These are phyloP conservation scores for Australoheros scitulus DNA, from an alignment of 2,113 vertebrate genomes.

Conservation along the genomic window DNA sequence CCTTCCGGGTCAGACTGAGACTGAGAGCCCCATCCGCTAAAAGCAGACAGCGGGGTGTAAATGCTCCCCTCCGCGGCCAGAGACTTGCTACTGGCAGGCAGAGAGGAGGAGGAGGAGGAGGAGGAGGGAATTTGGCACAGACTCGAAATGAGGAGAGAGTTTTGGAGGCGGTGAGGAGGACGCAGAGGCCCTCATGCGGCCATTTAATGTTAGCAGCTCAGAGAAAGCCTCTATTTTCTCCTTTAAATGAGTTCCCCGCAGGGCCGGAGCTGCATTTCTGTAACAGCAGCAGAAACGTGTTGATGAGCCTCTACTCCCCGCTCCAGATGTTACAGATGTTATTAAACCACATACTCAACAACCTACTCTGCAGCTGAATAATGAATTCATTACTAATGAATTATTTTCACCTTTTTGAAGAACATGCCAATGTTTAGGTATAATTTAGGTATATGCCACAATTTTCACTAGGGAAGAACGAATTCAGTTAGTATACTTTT, in stretches of 20 bases:
- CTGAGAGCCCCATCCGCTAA: constrained; percentile 61
- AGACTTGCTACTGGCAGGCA: constrained; percentile 48
- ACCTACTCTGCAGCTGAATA: background rate
- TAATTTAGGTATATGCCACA: background rate
- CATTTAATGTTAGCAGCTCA: background rate
- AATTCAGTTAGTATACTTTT: background rate
- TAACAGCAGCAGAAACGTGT: background rate
- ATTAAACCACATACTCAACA: fast-evolving
- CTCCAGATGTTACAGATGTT: background rate
- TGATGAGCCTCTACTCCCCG: background rate
- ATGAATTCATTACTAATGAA: background rate
- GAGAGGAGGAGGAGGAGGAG: constrained; percentile 9
- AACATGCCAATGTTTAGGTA: background rate
- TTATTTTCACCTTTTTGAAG: background rate
- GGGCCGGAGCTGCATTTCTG: background rate
- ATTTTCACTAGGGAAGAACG: fast-evolving
- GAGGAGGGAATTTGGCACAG: constrained; percentile 57
- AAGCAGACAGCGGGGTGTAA: constrained; percentile 70
- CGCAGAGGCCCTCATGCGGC: constrained; percentile 59
- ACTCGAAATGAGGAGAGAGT: constrained; percentile 63
- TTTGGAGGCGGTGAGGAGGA: constrained; percentile 26
- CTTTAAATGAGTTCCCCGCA: background rate
- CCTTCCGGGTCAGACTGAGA: constrained; percentile 52
- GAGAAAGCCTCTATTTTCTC: background rate
- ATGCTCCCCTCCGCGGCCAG: constrained; percentile 46